Conservation (phyloP, 2,113 vertebrate species). For the Tiliqua scincoides region DNA sequence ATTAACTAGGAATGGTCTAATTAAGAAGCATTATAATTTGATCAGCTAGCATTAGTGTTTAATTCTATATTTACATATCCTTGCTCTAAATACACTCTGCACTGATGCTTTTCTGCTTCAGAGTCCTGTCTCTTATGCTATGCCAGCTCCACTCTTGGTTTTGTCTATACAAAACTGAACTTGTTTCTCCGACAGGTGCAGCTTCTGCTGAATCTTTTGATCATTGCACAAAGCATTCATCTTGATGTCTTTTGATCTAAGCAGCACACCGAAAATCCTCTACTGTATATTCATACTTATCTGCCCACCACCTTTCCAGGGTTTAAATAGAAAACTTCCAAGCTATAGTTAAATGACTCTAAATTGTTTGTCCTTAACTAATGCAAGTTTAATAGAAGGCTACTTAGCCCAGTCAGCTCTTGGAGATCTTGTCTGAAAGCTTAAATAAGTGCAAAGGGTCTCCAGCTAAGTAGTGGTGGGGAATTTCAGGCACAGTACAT, state of each 20-base stretch:
- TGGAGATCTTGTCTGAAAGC: slow-evolving; percentile 45
- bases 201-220: slow-evolving; percentile 70
- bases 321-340: slow-evolving; percentile 63
- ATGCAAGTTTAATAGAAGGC: slow-evolving; percentile 64
- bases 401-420: slow-evolving; percentile 52
- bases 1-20: slow-evolving; percentile 54
- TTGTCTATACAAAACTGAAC: slow-evolving; percentile 63
- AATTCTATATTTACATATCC: slow-evolving; percentile 56
- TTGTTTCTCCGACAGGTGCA: slow-evolving; percentile 71
- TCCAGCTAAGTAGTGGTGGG: slow-evolving; percentile 28
- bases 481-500: background rate
- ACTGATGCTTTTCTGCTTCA: slow-evolving; percentile 33
- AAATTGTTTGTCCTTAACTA: slow-evolving; percentile 72
- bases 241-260: slow-evolving; percentile 71
- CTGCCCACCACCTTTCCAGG: background rate
- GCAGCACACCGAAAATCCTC: slow-evolving; percentile 62
- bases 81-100: slow-evolving; percentile 50
- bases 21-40: slow-evolving; percentile 67
- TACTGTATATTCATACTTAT: slow-evolving; percentile 47
- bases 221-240: slow-evolving; percentile 69
- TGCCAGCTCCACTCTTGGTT: slow-evolving; percentile 66
- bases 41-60: slow-evolving; percentile 39
- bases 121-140: slow-evolving; percentile 59
- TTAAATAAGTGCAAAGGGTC: slow-evolving; percentile 50
- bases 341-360: slow-evolving; percentile 67